phyloP scores from a whole-genome alignment of 2,888 invertebrate genomes.

The Polydrusus cervinus region DNA sequence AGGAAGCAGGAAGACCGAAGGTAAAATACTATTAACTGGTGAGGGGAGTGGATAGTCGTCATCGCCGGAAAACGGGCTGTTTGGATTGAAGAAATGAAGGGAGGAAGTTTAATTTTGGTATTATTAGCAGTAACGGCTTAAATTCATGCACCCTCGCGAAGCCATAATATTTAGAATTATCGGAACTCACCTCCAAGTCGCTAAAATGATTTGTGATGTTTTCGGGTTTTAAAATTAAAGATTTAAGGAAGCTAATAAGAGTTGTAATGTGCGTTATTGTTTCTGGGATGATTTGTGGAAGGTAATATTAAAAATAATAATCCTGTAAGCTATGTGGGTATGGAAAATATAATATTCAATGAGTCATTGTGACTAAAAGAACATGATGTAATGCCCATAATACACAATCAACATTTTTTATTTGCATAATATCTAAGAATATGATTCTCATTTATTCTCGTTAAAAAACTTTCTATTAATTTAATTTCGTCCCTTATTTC shows the following conservation, averaged over 20 bases:
- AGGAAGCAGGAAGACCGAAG: constrained; percentile 38
- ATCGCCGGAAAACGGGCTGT: constrained; percentile 43
- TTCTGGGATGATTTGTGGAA: not conserved
- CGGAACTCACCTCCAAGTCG: constrained; percentile 45
- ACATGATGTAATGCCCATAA: too few species aligned
- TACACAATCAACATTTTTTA: not conserved
- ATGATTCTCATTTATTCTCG: not conserved
- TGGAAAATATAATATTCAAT: too few species aligned
- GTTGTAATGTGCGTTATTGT: not conserved
- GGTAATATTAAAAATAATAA: not conserved
- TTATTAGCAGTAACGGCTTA: constrained; percentile 54
- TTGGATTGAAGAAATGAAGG: constrained; percentile 55
- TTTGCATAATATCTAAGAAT: not conserved
- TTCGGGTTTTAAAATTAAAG: constrained; percentile 46
- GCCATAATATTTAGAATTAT: constrained; percentile 55
- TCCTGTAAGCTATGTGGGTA: too few species aligned
- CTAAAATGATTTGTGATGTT: constrained; percentile 53
- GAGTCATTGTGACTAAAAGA: too few species aligned
- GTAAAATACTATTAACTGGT: constrained; percentile 47
- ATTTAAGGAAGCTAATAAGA: constrained; percentile 26
- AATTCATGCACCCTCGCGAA: constrained; percentile 54
- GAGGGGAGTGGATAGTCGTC: constrained; percentile 40
- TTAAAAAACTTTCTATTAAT: not conserved
- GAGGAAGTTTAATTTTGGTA: constrained; percentile 54
- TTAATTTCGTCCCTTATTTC: too few species aligned